phyloP scores from a whole-genome alignment of 1,140 invertebrate species.

The Drosophila bifasciata region DNA sequence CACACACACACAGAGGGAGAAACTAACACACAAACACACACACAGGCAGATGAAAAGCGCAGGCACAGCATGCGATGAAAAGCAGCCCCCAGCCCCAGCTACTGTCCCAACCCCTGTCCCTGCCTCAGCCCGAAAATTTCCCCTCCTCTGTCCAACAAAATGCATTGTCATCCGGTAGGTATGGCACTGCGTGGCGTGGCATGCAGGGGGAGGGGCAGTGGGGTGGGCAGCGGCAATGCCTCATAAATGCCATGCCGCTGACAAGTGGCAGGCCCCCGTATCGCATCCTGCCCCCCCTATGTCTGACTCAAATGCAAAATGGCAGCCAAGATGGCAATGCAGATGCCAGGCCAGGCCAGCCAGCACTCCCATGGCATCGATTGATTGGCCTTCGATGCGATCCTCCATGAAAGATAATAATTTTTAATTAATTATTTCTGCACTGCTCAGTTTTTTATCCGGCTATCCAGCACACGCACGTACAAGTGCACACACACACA shows the following conservation, averaged over 20 bases:
- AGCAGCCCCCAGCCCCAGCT: neutral
- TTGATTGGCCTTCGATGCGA: constrained; percentile 50
- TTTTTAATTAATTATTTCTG: constrained; percentile 69
- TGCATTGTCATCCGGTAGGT: constrained; percentile 6
- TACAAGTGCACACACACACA: too few species aligned
- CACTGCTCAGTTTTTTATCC: constrained; percentile 1
- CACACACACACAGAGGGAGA: neutral
- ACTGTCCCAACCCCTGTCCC: too few species aligned
- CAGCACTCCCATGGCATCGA: constrained; percentile 28
- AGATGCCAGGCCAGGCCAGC: too few species aligned
- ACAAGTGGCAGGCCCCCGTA: constrained; percentile 13
- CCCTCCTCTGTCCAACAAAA: constrained; percentile 6
- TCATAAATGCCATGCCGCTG: constrained; percentile 48
- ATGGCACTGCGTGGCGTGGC: neutral
- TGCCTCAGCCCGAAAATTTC: constrained; percentile 6
- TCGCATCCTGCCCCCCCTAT: neutral
- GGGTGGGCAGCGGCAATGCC: neutral
- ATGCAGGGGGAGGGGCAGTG: neutral
- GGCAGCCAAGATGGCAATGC: constrained; percentile 42
- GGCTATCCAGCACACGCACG: neutral
- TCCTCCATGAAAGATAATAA: constrained; percentile 40
- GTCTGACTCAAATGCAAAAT: constrained; percentile 12
- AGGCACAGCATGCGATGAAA: constrained; percentile 38
- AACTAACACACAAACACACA: too few species aligned
- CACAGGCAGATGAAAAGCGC: constrained; percentile 24